Percentiles rank a stretch among this genome's conserved stretches.
phyloP scores from a whole-genome alignment of 2,888 invertebrate species.

The Noctua pronuba region DNA sequence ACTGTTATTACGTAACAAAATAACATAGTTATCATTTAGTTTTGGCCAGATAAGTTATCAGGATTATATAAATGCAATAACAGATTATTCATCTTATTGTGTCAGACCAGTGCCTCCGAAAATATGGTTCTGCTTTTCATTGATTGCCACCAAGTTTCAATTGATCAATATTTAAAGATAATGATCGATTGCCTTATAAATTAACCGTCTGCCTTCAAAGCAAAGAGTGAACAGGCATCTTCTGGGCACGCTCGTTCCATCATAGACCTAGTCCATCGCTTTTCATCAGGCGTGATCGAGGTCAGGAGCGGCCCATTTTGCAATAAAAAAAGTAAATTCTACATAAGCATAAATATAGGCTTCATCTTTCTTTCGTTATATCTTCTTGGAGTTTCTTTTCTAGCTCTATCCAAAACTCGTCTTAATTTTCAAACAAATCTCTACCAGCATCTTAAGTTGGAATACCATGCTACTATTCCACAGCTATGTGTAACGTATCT shows the following conservation, averaged over 20 bases:
- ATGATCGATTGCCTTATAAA: not conserved
- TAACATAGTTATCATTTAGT: conserved; percentile 18
- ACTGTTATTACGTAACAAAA: conserved; percentile 2
- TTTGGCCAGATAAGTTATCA: conserved; percentile 40
- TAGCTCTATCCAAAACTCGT: not conserved
- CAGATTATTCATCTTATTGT: conserved; percentile 11
- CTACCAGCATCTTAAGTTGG: not conserved
- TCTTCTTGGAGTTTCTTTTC: not conserved
- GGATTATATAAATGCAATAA: conserved; percentile 19
- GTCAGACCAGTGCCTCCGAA: conserved; percentile 17
- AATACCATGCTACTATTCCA: not conserved
- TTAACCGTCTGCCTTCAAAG: too few relatives aligned
- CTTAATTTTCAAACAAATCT: not conserved
- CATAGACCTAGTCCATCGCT: too few relatives aligned
- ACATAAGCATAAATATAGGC: not conserved
- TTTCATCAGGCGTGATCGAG: too few relatives aligned
- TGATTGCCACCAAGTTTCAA: conserved; percentile 5
- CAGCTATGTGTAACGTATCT: not conserved
- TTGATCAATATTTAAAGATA: not conserved
- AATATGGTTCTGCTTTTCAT: conserved; percentile 13
- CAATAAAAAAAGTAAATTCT: too few relatives aligned
- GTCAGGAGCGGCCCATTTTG: too few relatives aligned
- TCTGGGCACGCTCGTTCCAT: too few relatives aligned
- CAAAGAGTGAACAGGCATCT: too few relatives aligned
- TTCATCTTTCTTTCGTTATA: not conserved